These are phyloP conservation scores for Tryphoninae sp. DNA, from an alignment of 2,888 invertebrate species.

Conservation along the genomic window DNA sequence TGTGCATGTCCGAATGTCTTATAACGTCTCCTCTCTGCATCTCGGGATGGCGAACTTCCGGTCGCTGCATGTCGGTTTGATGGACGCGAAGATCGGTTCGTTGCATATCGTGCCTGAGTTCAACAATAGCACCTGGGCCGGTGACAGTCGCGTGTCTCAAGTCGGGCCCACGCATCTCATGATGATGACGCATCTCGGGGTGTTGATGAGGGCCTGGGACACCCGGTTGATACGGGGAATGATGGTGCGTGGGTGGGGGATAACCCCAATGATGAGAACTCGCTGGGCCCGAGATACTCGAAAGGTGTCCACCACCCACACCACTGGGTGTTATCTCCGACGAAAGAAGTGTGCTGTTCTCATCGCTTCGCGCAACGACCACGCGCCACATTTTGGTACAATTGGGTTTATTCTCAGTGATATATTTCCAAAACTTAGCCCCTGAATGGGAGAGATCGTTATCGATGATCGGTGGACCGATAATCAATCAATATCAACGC, in stretches of 20 bases:
- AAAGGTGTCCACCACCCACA: slow-evolving; percentile 70
- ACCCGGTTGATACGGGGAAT: slow-evolving; percentile 68
- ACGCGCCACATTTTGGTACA: slow-evolving; percentile 77
- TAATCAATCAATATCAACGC: neutral
- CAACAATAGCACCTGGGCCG: slow-evolving; percentile 47
- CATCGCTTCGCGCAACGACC: slow-evolving; percentile 79
- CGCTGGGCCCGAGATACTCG: slow-evolving; percentile 69
- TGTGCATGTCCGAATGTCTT: slow-evolving; percentile 68
- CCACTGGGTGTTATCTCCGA: slow-evolving; percentile 76
- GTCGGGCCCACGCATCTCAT: slow-evolving; percentile 73
- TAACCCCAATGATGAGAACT: slow-evolving; percentile 72
- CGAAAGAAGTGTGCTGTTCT: slow-evolving; percentile 78
- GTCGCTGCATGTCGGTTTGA: slow-evolving; percentile 70
- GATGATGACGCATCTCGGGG: slow-evolving; percentile 75
- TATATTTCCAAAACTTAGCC: neutral
- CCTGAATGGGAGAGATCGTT: neutral
- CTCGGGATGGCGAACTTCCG: slow-evolving; percentile 69
- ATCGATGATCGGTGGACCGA: neutral
- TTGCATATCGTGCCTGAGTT: slow-evolving; percentile 69
- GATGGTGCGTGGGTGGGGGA: slow-evolving; percentile 72
- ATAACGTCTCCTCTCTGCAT: slow-evolving; percentile 69
- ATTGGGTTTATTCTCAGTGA: neutral
- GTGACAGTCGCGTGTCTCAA: slow-evolving; percentile 67
- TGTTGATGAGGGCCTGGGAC: slow-evolving; percentile 70
- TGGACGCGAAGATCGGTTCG: slow-evolving; percentile 69